Evolutionary conservation across 30 jellyfish, hydroid and myxozoan species (phyloP).

Genomic region (Aurelia aurita complex sp. Pacific): DNA sequence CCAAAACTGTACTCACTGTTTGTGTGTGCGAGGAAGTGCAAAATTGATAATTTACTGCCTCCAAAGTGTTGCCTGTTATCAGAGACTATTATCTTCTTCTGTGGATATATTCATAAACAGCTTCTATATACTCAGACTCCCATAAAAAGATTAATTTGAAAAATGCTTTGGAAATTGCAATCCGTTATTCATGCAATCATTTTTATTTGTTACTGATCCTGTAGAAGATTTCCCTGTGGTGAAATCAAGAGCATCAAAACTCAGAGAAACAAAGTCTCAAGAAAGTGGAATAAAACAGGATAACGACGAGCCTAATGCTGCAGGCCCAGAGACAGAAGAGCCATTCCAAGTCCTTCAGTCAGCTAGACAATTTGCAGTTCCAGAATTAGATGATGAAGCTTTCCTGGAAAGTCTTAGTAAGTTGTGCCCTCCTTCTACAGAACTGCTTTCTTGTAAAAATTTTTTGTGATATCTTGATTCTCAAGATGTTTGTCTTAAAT

Average conservation of each 20-base stretch:
- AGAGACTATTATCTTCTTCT: no score
- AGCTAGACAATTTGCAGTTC: slow-evolving; percentile 5
- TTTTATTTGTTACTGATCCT: background rate
- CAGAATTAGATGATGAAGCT: slow-evolving; percentile 24
- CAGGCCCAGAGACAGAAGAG: slow-evolving; percentile 4
- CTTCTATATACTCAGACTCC: no score
- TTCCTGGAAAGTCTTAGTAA: slow-evolving; percentile 18
- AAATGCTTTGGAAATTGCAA: background rate
- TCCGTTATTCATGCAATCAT: background rate
- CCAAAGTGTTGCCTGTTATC: no score
- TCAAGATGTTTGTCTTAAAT: no score
- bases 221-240: slow-evolving; percentile 6
- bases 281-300: background rate
- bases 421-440: background rate
- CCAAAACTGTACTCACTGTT: no score
- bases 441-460: no score
- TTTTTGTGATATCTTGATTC: no score
- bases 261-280: background rate
- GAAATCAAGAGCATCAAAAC: slow-evolving; percentile 3
- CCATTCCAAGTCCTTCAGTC: slow-evolving; percentile 1
- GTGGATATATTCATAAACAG: no score
- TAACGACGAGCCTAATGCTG: no score
- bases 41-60: no score
- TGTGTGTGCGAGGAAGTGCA: no score
- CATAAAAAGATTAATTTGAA: no score